These are phyloP conservation scores for Cheilosia vernalis DNA, from an alignment of 2,888 invertebrate species.

Conservation along the genomic window DNA sequence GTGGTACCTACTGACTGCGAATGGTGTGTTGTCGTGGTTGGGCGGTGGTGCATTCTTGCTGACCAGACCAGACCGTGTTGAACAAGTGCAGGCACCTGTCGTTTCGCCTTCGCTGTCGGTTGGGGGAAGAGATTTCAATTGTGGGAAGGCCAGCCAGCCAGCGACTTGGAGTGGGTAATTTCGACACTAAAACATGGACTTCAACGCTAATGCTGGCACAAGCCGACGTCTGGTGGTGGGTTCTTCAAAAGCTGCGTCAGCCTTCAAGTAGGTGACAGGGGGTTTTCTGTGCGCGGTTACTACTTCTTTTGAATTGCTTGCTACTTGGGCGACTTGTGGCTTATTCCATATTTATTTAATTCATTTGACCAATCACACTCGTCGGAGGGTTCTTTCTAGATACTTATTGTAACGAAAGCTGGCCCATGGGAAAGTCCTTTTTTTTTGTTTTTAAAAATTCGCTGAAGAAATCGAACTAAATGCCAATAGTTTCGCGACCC, in stretches of 20 bases:
- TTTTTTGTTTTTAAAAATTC: too few relatives aligned
- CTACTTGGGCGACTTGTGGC: too few relatives aligned
- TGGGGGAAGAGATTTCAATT: slow-evolving; percentile 1
- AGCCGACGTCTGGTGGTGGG: slow-evolving; percentile 26
- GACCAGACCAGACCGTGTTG: slow-evolving; percentile 1
- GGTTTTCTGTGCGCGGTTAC: too few relatives aligned
- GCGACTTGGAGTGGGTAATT: slow-evolving; percentile 33
- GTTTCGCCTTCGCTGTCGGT: background rate
- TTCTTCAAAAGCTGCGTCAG: background rate
- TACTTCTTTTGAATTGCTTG: too few relatives aligned
- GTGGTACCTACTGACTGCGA: background rate
- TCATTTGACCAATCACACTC: too few relatives aligned
- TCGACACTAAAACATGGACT: slow-evolving; percentile 51
- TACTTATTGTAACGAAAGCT: too few relatives aligned
- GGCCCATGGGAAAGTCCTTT: too few relatives aligned
- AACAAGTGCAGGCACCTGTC: slow-evolving; percentile 39
- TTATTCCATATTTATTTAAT: too few relatives aligned
- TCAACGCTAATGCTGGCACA: slow-evolving; percentile 35
- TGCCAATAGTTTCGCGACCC: too few relatives aligned
- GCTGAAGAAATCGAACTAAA: too few relatives aligned
- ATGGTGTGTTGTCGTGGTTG: slow-evolving; percentile 11
- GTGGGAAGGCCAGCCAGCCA: slow-evolving; percentile 1
- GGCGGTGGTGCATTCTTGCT: slow-evolving; percentile 1
- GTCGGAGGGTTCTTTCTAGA: too few relatives aligned
- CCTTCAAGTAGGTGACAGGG: too few relatives aligned